Base-by-base conservation (phyloP, 1,140 invertebrate genomes). In the Drosophila parvula region DNA sequence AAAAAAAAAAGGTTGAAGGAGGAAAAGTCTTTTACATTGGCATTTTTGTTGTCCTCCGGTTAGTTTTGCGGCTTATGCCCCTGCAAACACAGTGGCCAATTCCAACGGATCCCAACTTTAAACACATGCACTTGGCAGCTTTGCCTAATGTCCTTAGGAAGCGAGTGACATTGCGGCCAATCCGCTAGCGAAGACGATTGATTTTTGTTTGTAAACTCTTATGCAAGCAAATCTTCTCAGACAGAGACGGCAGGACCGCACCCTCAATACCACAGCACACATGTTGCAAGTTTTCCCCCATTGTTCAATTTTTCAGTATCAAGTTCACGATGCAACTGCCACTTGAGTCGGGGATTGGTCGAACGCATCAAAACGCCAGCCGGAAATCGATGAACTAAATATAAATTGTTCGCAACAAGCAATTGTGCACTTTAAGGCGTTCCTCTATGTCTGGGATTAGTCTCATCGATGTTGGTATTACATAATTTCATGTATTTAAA, bases 161-260 rank as follows among this genome's bases (percentile, higher is more conserved):
- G 14, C 32, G 18, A 16, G 14, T 57, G 64, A 70, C 68, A 57
- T 70, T 47, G 63, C 41, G 44, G 45, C 41, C 55, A 50, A 27
- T 48, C 41, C n/a, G 14, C 47, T 57, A 34, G 34, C 59, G 55
- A 41, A 48, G 58, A 27, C 67, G 67, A 84, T 84, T 85, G 81
- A 85, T 84, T 81, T 84, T 85, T 70, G 81, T 81, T 81, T 69
- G 81, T 51, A 69, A 85, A 85, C 78, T 85, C 78, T 78, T 70
- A 81, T 74, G 78, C 78, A 85, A 80, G 78, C 78, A 85, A 74
- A 74, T 85, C 81, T 64, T 65, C 68, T 48, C 40, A 36, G 64
- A 40, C 61, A 41, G 47, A 41, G 47, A 30, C 59, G 57, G 36
- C 40, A 59, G 34, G 10, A 34, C n/a, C 27, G 16, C 10, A 28